Base-by-base conservation (phyloP, 2,888 invertebrate genomes). In the Ormyrus nitidulus region DNA sequence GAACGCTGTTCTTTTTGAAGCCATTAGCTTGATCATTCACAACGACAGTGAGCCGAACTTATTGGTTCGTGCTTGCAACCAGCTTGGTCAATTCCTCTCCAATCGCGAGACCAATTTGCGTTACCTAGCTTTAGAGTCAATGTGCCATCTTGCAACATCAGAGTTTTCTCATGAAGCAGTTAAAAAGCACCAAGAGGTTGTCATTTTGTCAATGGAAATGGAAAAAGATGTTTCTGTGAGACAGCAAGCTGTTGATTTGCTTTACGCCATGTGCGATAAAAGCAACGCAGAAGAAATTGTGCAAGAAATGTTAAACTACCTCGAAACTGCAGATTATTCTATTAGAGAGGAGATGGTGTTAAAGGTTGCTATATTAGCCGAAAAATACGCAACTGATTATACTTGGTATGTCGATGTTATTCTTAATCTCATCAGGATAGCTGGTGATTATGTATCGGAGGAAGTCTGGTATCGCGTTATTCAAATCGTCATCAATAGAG, bases 401-500 rank as follows among this genome's bases (percentile, higher is more conserved):
- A 99, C 99, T 69, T 99, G 99, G 99, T 99, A 95, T 91, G 96
- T 96, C 84, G 99, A 99, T 92, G 99, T 99, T 11, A 99, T 99
- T 87, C 93, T 99, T 82, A 99, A 99, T 93, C 93, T 99, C 83
- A 99, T 99, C 86, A 95, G 99, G 92, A 98, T 99, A 92, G 99
- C 99, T 86, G 99, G 99, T 80, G 99, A 99, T 91, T 99, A 99
- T 92, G 99, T 99, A 48, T 98, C 98, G 80, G 99, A 99, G 91
- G 99, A 99, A 92, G 99, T 99, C 56, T 99, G 99, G 99, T 99
- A 99, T 91, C 94, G 99, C 90, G 99, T 99, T 75, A 99, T 99
- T 87, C 98, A 99, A 92, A 99, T 99, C 89, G 99, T 99, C 54
- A 99, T 99, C 84, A 99, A 99, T 91, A 94, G 99, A 87, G 99